Evolutionary conservation across 2,888 invertebrate genomes (phyloP), one percentile per base, ranked within the genome.

Genomic region (Lycia hirtaria): DNA sequence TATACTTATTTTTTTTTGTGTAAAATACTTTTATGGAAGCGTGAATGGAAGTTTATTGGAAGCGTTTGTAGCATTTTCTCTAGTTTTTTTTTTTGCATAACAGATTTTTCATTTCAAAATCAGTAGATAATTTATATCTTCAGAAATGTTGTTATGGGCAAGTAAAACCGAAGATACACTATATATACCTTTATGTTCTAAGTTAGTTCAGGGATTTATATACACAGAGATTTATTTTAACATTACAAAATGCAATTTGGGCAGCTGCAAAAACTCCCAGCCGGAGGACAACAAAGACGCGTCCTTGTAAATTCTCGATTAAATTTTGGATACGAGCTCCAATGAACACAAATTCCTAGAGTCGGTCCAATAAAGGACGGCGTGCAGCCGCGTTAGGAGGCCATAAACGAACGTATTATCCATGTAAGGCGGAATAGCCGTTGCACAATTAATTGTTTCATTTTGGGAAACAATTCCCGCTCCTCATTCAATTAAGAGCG

Each of bases 381-480:
- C 83, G 81, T 89, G 90, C 90, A 91, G 88, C 89, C 91, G 88
- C 91, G 92, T 89, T 91, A 91, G 92, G 88, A 88, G 88, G 83
- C 90, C 85, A 91, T 91, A 91, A 91, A 92, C 91, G 92, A 88
- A 89, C 91, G 90, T 90, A 91, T 92, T 92, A 92, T 91, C 92
- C 92, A 92, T 92, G 91, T 92, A 92, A 92, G 92, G 90, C 92
- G 89, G 85, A 89, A 92, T 92, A 90, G 91, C 92, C 92, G 91
- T 92, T 92, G 91, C 92, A 92, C 92, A 92, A 92, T 92, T 92
- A 92, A 92, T 92, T 92, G 92, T 92, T 92, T 92, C 91, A 92
- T 92, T 92, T 92, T 91, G 91, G 92, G 92, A 92, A 91, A 92
- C 92, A 92, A 91, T 92, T 92, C 90, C 91, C 91, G 90, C 91